Conservation (phyloP, 2,888 invertebrate species). For the Eupeodes latifasciatus region DNA sequence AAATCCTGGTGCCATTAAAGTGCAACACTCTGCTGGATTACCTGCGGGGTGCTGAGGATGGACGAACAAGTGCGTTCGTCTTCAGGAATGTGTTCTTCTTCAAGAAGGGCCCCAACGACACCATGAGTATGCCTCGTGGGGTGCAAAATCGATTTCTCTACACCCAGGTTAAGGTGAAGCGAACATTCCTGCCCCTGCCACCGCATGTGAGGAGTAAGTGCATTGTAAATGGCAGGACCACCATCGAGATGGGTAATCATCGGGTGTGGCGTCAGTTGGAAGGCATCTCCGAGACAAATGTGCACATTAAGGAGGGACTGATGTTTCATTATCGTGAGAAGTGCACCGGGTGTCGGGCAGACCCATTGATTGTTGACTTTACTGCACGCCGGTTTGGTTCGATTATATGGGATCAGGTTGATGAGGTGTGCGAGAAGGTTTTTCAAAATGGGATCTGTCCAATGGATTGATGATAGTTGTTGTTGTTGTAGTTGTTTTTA, state of each 20-base stretch:
- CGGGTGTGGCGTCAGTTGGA: constrained; percentile 86
- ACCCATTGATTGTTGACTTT: constrained; percentile 80
- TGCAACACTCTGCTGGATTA: constrained; percentile 88
- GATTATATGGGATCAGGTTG: constrained; percentile 82
- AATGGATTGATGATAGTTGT: constrained; percentile 45
- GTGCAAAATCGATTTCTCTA: constrained; percentile 81
- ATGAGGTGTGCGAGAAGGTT: constrained; percentile 80
- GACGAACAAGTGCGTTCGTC: constrained; percentile 82
- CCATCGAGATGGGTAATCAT: constrained; percentile 95
- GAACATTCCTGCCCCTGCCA: constrained; percentile 80
- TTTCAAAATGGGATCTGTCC: constrained; percentile 82
- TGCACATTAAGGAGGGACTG: constrained; percentile 81
- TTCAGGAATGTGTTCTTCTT: constrained; percentile 85
- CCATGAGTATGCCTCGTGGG: constrained; percentile 80
- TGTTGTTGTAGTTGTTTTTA: not conserved
- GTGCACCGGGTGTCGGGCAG: constrained; percentile 81
- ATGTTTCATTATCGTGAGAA: constrained; percentile 83
- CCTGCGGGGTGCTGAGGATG: constrained; percentile 80
- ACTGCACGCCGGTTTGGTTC: constrained; percentile 82
- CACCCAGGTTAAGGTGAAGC: constrained; percentile 83
- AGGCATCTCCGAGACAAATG: constrained; percentile 80
- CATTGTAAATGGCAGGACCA: constrained; percentile 91
- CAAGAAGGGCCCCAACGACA: constrained; percentile 84
- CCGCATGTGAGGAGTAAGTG: constrained; percentile 95
- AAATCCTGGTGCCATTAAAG: constrained; percentile 92